Evolutionary conservation across 1,140 invertebrate genomes (phyloP), one percentile per base, ranked within the genome.

Genomic region (Mycetomoellerius zeteki): DNA sequence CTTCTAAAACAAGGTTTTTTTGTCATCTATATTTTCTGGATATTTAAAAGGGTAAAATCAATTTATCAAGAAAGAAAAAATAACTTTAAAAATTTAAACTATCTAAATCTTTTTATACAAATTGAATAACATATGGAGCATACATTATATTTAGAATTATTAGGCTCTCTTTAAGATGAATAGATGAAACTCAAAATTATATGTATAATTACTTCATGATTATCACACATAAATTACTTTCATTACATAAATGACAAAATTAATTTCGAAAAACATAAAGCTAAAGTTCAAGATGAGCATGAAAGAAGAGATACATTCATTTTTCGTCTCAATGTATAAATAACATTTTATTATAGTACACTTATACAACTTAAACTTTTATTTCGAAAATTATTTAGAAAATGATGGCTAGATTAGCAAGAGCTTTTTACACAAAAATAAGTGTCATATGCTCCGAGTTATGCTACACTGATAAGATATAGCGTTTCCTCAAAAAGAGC

Each of bases 401-500:
- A 30, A 76, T 24, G 58, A 7, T 33, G 7, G 19, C 30, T 60
- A 43, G 16, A 50, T 77, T 78, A 78, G 24, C 10, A 16, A 33
- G 27, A 47, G 16, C 30, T 37, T 71, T 56, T 24, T 82, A 16
- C 2, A 37, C 7, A 58, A 82, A 82, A 72, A 50, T 72, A 71
- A 82, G 33, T 64, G 16, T 56, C 7, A 7, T n/a, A n/a, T 78
- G 16, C 43, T 58, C 21, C 27, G 8, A 58, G 16, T 2, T 43
- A 43, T 47, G 21, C 21, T 54, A 82, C 47, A 60, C 10, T 54
- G 8, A 47, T 60, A 33, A 21, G 47, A 78, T 43, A 78, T 10
- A 37, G 50, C 52, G 14, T 43, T 71, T 89, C 58, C 65, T 76
- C 43, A 27, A 60, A 69, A 43, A 50, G 54, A 27, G 73, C 33